Conservation (phyloP, 2,797 vertebrate species). For the Potorous gilbertii region DNA sequence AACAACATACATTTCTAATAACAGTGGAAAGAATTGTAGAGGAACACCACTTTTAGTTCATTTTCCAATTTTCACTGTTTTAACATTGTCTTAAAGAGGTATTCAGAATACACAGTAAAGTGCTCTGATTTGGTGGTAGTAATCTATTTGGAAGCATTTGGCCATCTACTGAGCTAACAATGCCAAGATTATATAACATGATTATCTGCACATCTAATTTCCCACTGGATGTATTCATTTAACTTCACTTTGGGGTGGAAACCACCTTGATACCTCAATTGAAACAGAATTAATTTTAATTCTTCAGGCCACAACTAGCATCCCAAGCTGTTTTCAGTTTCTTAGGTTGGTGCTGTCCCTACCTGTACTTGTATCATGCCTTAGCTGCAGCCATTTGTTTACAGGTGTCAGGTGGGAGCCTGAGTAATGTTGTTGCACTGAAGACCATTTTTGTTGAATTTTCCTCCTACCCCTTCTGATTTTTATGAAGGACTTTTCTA, state of each 20-base stretch:
- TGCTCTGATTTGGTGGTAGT: neutral
- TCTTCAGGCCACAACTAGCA: neutral
- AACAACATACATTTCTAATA: no score
- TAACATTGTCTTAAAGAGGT: neutral
- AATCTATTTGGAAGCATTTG: neutral
- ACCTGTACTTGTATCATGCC: neutral
- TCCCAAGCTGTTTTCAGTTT: neutral
- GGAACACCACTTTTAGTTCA: neutral
- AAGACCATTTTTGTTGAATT: neutral
- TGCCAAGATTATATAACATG: neutral
- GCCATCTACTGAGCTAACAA: neutral
- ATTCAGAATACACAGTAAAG: neutral
- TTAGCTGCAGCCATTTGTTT: neutral
- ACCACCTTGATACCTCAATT: constrained; percentile 23
- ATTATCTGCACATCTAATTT: neutral
- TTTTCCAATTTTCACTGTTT: neutral
- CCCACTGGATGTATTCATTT: neutral
- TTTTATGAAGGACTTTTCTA: constrained; percentile 37
- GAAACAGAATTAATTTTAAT: neutral
- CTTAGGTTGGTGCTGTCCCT: constrained; percentile 2
- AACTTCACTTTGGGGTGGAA: neutral
- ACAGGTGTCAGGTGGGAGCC: neutral
- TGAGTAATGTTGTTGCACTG: neutral
- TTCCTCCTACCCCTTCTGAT: neutral
- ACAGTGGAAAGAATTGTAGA: neutral